These are phyloP conservation scores for Diplazon laetatorius DNA, from an alignment of 2,888 invertebrate genomes.

Conservation along the genomic window DNA sequence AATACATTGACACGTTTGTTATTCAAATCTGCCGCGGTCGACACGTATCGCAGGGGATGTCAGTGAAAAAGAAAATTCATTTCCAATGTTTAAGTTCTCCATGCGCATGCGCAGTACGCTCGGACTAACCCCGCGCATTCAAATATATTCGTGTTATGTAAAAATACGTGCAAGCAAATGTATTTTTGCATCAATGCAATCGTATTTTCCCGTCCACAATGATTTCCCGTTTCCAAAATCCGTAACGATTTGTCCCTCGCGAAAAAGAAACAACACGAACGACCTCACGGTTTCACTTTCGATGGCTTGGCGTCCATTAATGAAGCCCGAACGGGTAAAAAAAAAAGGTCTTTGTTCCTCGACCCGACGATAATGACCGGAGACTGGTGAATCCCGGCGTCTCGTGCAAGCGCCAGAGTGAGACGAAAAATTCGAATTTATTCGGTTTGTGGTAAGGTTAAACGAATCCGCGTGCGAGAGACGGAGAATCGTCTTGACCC, in stretches of 20 bases:
- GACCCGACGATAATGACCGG: constrained; percentile 2
- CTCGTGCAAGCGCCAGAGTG: not conserved
- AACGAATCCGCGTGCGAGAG: no score
- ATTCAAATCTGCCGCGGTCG: no score
- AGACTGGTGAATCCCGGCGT: constrained; percentile 8
- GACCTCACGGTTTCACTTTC: constrained; percentile 5
- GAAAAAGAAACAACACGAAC: not conserved
- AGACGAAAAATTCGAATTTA: constrained; percentile 22
- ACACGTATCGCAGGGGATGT: no score
- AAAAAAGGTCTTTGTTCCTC: constrained; percentile 33
- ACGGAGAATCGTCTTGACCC: no score
- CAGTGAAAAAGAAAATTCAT: no score
- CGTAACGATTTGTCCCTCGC: not conserved
- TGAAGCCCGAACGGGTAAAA: constrained; percentile 1
- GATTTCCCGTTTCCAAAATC: not conserved
- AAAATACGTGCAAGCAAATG: no score
- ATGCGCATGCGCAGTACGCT: no score
- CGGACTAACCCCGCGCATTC: no score
- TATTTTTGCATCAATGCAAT: no score
- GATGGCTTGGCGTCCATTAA: constrained; percentile 10
- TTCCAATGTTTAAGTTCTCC: no score
- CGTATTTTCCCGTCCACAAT: not conserved
- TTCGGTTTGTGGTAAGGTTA: not conserved
- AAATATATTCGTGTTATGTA: no score
- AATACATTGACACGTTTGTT: no score